These are phyloP conservation scores for Gymnarchus niloticus DNA, from an alignment of 2,113 vertebrate species.

Conservation along the genomic window DNA sequence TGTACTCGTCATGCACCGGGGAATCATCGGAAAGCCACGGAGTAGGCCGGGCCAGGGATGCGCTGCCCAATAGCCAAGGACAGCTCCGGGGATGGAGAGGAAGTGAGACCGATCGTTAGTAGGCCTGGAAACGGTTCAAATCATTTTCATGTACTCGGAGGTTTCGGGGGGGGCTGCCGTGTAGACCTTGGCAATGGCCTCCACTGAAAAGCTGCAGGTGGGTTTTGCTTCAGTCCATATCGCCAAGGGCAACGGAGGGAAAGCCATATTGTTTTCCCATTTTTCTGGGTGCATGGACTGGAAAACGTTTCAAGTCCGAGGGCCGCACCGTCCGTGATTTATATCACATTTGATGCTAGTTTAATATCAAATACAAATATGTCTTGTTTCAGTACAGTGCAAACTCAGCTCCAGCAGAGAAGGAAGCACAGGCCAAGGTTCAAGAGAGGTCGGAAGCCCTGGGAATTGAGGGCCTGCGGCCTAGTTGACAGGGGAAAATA, in stretches of 20 bases:
- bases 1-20: neutral
- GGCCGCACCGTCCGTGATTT: conserved; percentile 47
- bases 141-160: conserved; percentile 49
- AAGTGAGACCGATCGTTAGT: conserved; percentile 42
- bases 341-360: conserved; percentile 54
- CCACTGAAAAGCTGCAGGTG: conserved; percentile 52
- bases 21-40: neutral
- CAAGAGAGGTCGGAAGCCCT: conserved; percentile 40
- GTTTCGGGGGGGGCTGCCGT: conserved; percentile 37
- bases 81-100: conserved; percentile 37
- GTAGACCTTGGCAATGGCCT: conserved; percentile 42
- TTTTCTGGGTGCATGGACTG: conserved; percentile 27
- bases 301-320: conserved; percentile 40
- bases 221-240: conserved; percentile 44
- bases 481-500: conserved; percentile 61
- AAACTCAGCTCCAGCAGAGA: conserved; percentile 44
- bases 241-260: conserved; percentile 33
- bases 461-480: conserved; percentile 46
- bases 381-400: conserved; percentile 55
- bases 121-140: conserved; percentile 48
- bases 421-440: conserved; percentile 42
- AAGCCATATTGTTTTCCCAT: conserved; percentile 51
- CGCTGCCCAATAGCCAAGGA: conserved; percentile 32
- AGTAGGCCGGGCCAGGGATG: neutral
- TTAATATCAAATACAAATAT: conserved; percentile 59